Base-by-base conservation (phyloP, 2,888 invertebrate genomes). In the Ariolimax columbianus region DNA sequence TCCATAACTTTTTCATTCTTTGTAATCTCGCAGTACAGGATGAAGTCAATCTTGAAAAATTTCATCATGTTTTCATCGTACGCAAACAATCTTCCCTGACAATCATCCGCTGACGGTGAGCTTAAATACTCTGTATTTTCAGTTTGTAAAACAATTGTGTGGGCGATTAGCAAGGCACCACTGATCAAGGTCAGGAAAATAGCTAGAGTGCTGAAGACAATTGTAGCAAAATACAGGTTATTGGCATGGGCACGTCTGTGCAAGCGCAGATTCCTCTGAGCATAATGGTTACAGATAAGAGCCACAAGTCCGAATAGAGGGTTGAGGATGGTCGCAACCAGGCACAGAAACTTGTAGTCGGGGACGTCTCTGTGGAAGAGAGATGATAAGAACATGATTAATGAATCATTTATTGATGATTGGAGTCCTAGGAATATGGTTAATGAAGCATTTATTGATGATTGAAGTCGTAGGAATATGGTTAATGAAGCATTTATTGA, bases 291-390 rank as follows among this genome's bases (percentile, higher is more conserved):
- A 47, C 51, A 75, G 19, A 66, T 11, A 9, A 77, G 33, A 30
- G 83, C 83, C 7, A 83, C 33, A 23, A 68, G 47, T 3, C 83
- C 83, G 11, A 83, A 14, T 4, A 83, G 43, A 9, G 83, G 83
- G 51, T 83, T 83, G 19, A 83, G 23, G 63, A 75, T 33, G 47
- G 77, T 33, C 33, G 83, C 75, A 19, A 77, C 75, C 3, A 83
- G 6, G 33, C 83, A 83, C 4, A 83, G 77, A 26, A 38, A 30
- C 40, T 40, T 51, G 47, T 83, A 83, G 68, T 81, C 81, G 6
- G 81, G 81, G 3, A 81, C 26, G 6, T 70, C 70, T 38, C 81
- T 81, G 81, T 23, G 36, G 72, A 81, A 59, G 75, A 75, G 1
- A 33, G n/a, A n/a, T n/a, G n/a, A n/a, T n/a, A n/a, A n/a, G n/a